A percentile compares a stretch with the other conserved stretches of the same genome.
These are phyloP conservation scores for Gandaritis pyraliata DNA, from an alignment of 2,888 invertebrate species.

Conservation along the genomic window DNA sequence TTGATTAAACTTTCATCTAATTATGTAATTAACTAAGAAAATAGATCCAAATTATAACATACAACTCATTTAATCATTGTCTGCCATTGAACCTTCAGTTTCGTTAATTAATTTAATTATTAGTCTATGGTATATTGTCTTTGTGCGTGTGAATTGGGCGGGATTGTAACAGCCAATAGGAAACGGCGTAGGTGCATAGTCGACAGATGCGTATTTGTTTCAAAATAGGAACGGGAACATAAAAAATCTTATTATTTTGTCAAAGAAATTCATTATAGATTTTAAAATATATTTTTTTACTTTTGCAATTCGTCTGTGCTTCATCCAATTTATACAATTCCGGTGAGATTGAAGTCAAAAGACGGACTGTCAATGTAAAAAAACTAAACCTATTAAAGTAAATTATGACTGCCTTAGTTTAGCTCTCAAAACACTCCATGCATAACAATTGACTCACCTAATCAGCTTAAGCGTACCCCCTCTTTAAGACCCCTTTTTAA, in stretches of 20 bases:
- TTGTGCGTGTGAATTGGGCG: constrained; percentile 57
- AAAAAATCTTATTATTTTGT: not conserved
- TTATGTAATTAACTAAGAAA: constrained; percentile 32
- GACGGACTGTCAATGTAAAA: too few species aligned
- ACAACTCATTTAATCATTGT: constrained; percentile 29
- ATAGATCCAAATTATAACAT: constrained; percentile 33
- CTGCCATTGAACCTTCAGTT: constrained; percentile 19
- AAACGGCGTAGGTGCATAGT: constrained; percentile 43
- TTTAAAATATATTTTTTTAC: not conserved
- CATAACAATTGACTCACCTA: not conserved
- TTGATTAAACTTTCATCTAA: constrained; percentile 27
- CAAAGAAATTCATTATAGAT: not conserved
- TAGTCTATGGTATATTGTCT: constrained; percentile 26
- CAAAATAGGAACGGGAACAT: constrained; percentile 5
- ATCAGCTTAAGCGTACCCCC: constrained; percentile 1
- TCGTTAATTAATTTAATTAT: constrained; percentile 34
- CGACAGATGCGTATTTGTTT: constrained; percentile 26
- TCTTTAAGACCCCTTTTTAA: constrained; percentile 22
- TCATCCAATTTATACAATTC: too few species aligned
- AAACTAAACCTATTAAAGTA: too few species aligned
- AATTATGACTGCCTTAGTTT: too few species aligned
- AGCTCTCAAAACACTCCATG: not conserved
- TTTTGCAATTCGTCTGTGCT: too few species aligned
- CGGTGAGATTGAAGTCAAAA: too few species aligned
- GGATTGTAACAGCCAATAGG: constrained; percentile 57